Evolutionary conservation across 2,797 vertebrate genomes (phyloP).

Genomic region (Poeciliopsis infans): DNA sequence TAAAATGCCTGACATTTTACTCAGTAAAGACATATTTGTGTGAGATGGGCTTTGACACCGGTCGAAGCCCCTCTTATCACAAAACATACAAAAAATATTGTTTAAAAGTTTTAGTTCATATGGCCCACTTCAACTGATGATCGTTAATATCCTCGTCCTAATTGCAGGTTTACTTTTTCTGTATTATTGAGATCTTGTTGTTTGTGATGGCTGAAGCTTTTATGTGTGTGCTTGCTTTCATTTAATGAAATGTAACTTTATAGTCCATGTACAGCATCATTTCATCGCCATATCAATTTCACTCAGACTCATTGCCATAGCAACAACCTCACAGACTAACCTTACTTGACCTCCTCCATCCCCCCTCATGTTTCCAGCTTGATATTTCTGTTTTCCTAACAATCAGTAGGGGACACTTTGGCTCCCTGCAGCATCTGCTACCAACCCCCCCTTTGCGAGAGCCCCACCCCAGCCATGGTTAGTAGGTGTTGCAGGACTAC

Average conservation of each 20-base stretch:
- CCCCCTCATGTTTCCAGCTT: not conserved
- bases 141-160: not conserved
- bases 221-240: not conserved
- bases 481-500: conserved; percentile 38
- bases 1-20: too few species aligned
- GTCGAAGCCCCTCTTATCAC: not conserved
- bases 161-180: not conserved
- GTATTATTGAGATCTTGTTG: not conserved
- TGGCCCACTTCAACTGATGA: not conserved
- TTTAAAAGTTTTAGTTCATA: not conserved
- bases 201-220: not conserved
- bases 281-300: conserved; percentile 16
- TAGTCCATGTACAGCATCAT: conserved; percentile 6
- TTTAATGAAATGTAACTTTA: not conserved
- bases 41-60: not conserved
- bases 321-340: conserved; percentile 48
- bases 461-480: conserved; percentile 54
- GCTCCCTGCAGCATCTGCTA: conserved; percentile 48
- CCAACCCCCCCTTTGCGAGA: conserved; percentile 23
- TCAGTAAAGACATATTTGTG: not conserved
- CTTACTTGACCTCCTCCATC: not conserved
- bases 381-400: not conserved
- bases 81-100: not conserved
- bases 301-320: conserved; percentile 48
- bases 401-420: conserved; percentile 27